Evolutionary conservation across 2,888 invertebrate genomes (phyloP), one percentile per base, ranked within the genome.

Genomic region (Dryobota labecula): DNA sequence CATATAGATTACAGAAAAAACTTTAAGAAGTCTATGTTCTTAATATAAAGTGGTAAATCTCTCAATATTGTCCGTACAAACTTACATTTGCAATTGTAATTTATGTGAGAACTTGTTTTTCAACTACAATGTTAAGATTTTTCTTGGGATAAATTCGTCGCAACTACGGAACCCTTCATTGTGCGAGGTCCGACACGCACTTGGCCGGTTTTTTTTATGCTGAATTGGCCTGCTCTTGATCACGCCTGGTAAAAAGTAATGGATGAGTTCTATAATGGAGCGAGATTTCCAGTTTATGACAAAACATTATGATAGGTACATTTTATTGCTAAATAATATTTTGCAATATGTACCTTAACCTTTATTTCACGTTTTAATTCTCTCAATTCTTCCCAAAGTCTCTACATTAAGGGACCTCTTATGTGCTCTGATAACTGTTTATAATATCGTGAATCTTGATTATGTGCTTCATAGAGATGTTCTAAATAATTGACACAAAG

Each of bases 391-490:
- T 49, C 53, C 33, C 57, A 53, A 51, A 53, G 20, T 8, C 20
- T 18, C 9, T 33, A 43, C 45, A 43, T 60, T 71, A 64, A 71
- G 43, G 49, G 1, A 47, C 43, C 47, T 71, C 47, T 45, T 36
- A 70, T 45, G 13, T 61, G 24, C 36, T 61, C n/a, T 24, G 27
- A 61, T 57, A 61, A 38, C 41, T 38, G 6, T 30, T 24, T 18
- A 56, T 11, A 57, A 76, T 27, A 49, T 33, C 38, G 18, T 30
- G 41, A 54, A 33, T 71, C 47, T 49, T 72, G 36, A 38, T 49
- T 77, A 60, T 63, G 53, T 45, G 58, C 64, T 64, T 64, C 36
- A 60, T 47, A 49, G n/a, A 30, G 41, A 43, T 13, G 24, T 64
- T 49, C 24, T 38, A 70, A 43, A 47, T 62, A 62, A 58, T 58